phyloP scores from a whole-genome alignment of 23 tunicate genomes.

The Corella eumyota region DNA sequence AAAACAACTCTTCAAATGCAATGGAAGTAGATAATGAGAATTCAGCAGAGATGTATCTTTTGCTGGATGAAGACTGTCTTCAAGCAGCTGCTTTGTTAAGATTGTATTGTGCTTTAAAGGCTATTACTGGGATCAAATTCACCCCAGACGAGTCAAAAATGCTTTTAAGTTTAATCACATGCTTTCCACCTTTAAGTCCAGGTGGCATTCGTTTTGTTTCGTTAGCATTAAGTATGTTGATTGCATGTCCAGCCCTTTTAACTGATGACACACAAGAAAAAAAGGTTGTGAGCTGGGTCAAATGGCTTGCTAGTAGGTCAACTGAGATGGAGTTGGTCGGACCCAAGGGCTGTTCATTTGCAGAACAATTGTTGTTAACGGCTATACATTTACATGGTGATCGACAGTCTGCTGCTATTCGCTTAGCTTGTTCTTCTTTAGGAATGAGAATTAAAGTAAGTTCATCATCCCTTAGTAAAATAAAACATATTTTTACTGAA shows the following conservation, averaged over 20 bases:
- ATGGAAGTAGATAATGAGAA: constrained; percentile 2
- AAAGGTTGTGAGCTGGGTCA: constrained; percentile 62
- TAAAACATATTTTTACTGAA: constrained; percentile 79
- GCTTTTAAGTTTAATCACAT: constrained; percentile 55
- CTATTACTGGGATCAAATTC: constrained; percentile 67
- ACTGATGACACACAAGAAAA: constrained; percentile 38
- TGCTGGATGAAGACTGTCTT: constrained; percentile 64
- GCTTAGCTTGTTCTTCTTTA: constrained; percentile 61
- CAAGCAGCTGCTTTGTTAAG: constrained; percentile 67
- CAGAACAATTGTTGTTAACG: constrained; percentile 73
- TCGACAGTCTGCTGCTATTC: constrained; percentile 48
- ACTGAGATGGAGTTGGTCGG: constrained; percentile 65
- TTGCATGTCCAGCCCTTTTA: constrained; percentile 66
- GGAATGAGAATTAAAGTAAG: constrained; percentile 82
- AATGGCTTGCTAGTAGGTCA: constrained; percentile 79
- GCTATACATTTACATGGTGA: constrained; percentile 87
- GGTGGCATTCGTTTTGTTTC: constrained; percentile 80
- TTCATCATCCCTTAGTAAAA: constrained; percentile 35
- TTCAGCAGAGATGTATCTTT: constrained; percentile 26
- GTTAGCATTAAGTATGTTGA: constrained; percentile 68
- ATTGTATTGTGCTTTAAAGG: constrained; percentile 72
- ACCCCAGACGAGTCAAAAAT: constrained; percentile 59
- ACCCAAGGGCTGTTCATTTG: constrained; percentile 80
- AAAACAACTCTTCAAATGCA: background rate
- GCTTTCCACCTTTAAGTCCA: constrained; percentile 87